Percentiles rank a stretch among this genome's conserved stretches.
Conservation (phyloP, 2,113 vertebrate species). For the Ailurus styani region DNA sequence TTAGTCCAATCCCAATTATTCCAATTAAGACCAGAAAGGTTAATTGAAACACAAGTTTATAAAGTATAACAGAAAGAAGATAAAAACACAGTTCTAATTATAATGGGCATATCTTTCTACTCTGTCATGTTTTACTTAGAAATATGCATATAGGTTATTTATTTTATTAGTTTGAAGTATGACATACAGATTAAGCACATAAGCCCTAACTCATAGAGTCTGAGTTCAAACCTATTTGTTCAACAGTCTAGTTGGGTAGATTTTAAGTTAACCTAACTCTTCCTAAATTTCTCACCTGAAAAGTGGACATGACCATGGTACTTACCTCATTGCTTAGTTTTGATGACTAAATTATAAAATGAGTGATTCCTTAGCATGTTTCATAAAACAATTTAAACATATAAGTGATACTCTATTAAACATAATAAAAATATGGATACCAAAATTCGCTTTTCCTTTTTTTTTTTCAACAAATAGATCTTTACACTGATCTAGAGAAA, state of each 20-base stretch:
- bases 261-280: neutral
- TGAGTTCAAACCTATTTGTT: neutral
- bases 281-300: neutral
- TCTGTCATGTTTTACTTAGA: neutral
- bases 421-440: neutral
- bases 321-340: neutral
- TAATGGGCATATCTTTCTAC: neutral
- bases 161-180: neutral
- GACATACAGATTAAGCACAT: neutral
- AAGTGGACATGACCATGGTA: neutral
- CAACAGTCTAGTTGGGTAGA: neutral
- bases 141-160: neutral
- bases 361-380: neutral
- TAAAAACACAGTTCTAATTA: neutral
- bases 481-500: neutral
- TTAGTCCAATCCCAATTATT: neutral
- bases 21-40: neutral
- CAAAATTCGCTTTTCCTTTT: neutral
- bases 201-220: accelerated
- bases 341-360: neutral
- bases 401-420: neutral
- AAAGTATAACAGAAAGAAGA: neutral
- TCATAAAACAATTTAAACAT: neutral
- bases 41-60: neutral
- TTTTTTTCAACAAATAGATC: neutral